These are phyloP conservation scores for Arctopsyche grandis DNA, from an alignment of 1,140 invertebrate genomes.

Conservation along the genomic window DNA sequence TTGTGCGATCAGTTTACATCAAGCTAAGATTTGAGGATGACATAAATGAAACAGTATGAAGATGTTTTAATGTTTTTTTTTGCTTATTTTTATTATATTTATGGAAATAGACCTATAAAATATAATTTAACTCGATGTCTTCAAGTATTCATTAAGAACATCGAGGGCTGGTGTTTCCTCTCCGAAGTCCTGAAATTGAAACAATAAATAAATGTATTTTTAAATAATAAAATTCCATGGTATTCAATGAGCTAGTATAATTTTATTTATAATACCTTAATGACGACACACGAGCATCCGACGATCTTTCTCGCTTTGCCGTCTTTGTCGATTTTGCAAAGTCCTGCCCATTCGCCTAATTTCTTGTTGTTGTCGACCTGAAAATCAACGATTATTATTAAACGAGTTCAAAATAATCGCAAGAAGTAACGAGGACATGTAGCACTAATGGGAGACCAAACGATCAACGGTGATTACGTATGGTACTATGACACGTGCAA, in stretches of 20 bases:
- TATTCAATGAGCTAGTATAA: not conserved
- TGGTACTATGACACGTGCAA: conserved; percentile 55
- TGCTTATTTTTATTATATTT: conserved; percentile 44
- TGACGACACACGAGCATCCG: conserved; percentile 97
- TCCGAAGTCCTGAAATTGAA: conserved; percentile 85
- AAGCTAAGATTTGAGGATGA: not conserved
- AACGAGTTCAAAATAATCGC: conserved; percentile 10
- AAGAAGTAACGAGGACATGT: conserved; percentile 18
- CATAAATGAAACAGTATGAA: conserved; percentile 63
- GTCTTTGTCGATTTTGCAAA: conserved; percentile 99
- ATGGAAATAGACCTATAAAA: conserved; percentile 50
- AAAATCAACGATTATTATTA: conserved; percentile 6
- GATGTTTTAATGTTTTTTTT: conserved; percentile 55
- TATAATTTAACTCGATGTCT: conserved; percentile 63
- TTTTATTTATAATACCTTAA: conserved; percentile 74
- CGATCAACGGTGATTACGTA: conserved; percentile 37
- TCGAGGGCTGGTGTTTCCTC: conserved; percentile 94
- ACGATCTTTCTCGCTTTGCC: conserved; percentile 99
- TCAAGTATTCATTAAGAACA: conserved; percentile 92
- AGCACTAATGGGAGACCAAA: conserved; percentile 54
- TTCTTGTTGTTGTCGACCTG: conserved; percentile 98
- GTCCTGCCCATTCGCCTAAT: conserved; percentile 97
- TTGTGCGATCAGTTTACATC: conserved; percentile 64
- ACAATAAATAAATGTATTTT: conserved; percentile 55
- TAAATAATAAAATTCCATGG: not conserved